phyloP scores from a whole-genome alignment of 2,797 vertebrate species.

The Ibycter americanus region DNA sequence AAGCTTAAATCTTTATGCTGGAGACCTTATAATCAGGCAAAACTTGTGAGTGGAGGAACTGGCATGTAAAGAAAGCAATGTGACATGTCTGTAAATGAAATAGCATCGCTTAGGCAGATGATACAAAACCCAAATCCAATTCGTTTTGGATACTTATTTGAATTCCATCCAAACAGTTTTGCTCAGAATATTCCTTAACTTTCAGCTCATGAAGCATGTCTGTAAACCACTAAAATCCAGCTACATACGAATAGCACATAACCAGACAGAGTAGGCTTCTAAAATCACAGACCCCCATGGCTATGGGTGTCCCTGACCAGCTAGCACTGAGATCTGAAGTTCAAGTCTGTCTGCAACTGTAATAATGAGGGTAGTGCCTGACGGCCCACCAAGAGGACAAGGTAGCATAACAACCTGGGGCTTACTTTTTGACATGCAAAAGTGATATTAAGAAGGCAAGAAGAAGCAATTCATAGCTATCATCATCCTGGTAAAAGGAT shows the following conservation, averaged over 20 bases:
- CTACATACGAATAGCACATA: background rate
- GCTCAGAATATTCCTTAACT: background rate
- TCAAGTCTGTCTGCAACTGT: background rate
- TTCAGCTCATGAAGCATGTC: background rate
- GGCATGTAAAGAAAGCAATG: background rate
- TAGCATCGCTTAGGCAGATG: background rate
- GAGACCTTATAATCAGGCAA: background rate
- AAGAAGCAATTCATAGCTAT: background rate
- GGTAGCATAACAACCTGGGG: background rate
- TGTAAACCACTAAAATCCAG: background rate
- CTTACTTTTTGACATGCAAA: background rate
- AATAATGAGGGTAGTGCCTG: background rate
- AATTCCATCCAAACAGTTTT: background rate
- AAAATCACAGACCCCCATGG: background rate
- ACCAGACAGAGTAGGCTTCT: background rate
- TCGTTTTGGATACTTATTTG: background rate
- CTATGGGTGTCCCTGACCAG: background rate
- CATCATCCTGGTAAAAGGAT: background rate
- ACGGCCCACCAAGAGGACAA: background rate
- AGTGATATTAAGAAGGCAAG: background rate
- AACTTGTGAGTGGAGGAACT: background rate
- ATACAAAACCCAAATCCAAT: background rate
- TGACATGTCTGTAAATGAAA: background rate
- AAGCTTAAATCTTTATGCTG: background rate
- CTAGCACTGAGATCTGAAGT: background rate